A percentile compares a stretch with the other conserved stretches of the same genome.
Conservation (phyloP, 2,888 invertebrate species). For the Octonoba sinensis region DNA sequence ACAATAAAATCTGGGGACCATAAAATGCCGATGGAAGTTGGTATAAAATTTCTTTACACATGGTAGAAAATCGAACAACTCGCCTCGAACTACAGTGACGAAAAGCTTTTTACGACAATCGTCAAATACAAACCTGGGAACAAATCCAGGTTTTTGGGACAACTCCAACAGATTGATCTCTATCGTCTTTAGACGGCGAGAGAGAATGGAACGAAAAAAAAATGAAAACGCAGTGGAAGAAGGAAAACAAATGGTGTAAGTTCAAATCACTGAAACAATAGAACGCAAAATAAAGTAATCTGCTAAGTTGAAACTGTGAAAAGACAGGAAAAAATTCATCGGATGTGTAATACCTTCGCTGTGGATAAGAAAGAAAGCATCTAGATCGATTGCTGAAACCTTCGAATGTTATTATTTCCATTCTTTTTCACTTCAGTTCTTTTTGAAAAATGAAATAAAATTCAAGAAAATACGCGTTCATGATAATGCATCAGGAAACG, state of each 20-base stretch:
- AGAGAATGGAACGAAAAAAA: no score
- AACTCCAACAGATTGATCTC: constrained; percentile 42
- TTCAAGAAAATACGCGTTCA: no score
- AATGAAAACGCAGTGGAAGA: no score
- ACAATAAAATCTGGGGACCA: neutral
- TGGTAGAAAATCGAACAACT: constrained; percentile 17
- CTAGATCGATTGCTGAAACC: neutral
- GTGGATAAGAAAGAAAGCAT: neutral
- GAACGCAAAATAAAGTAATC: constrained; percentile 41
- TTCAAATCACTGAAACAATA: constrained; percentile 58
- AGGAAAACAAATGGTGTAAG: constrained; percentile 23
- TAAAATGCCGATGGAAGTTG: constrained; percentile 19
- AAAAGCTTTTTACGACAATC: constrained; percentile 40
- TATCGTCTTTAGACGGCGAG: neutral
- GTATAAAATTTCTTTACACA: constrained; percentile 33
- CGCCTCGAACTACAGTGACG: constrained; percentile 28
- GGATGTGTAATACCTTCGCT: neutral
- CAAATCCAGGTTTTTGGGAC: constrained; percentile 41
- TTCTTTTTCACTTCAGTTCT: neutral
- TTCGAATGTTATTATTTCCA: neutral
- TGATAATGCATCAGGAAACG: no score
- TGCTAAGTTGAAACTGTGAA: constrained; percentile 41
- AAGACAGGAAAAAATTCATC: neutral
- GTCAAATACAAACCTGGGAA: constrained; percentile 37
- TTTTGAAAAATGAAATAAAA: no score